Evolutionary conservation across 2,113 vertebrate genomes (phyloP), one percentile per base, ranked within the genome.

Genomic region (Leptosomus discolor): DNA sequence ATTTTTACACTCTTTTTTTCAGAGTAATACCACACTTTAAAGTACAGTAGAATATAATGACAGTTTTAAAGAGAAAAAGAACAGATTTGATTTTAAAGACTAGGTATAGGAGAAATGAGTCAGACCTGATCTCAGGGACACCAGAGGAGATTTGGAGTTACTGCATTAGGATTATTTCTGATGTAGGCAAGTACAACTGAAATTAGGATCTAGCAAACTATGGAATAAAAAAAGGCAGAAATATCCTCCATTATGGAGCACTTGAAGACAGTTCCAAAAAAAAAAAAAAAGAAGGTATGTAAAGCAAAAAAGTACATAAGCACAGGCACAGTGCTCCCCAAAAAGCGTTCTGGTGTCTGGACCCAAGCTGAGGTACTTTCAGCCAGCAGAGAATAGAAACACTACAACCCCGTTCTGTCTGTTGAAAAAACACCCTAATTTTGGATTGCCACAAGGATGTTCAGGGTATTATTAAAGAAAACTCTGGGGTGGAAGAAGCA

Each of bases 31-130:
- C 79, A 85, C 60, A 79, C n/a, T 94, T 94, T 79, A 65, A 91
- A 87, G 65, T 71, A 89, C 61, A 90, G 76, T 27, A 64, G 94
- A 97, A 91, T 41, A 90, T 91, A 95, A 95, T 97, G 93, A 96
- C 69, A 94, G 95, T 91, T 92, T 89, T 82, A 91, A 96, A 75
- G 79, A 87, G 53, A 48, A 89, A 77, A 95, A 94, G 82, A 87
- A 85, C 41, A 84, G 65, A 91, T 82, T 78, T 92, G 21, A 90
- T 92, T 92, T 97, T 87, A 85, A 97, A 95, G 65, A 82, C 53
- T 69, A 95, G 89, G 68, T 87, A 91, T 82, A 82, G 76, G 15
- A 91, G 56, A 94, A 95, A 20, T 97, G 96, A 96, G 73, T 97
- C 95, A 96, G 92, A 95, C 57, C 57, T 69, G 64, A 86, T 95